Evolutionary conservation across 1,140 invertebrate species (phyloP), one percentile per base, ranked within the genome.

Genomic region (Drosophila yakuba): DNA sequence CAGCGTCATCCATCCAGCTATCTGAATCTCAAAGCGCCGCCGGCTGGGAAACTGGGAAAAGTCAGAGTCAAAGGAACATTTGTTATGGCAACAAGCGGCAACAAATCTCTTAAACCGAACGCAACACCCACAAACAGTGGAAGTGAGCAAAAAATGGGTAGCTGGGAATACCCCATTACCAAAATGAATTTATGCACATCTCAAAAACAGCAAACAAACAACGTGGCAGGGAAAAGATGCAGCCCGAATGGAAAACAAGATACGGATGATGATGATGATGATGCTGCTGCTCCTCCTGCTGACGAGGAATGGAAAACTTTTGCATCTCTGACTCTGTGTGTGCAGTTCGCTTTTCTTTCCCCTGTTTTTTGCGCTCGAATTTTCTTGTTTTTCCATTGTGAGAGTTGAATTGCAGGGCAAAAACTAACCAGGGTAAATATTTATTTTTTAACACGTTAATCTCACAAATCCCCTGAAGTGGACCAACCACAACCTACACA

Each of bases 391-490:
- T 76, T 59, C 69, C 74, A 69, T 59, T 82, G 75, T 76, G 71
- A 68, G 75, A 54, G 67, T 62, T 78, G 79, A 76, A 86, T 83
- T 83, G 80, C 79, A 81, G 58, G 82, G 79, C 55, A 73, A 85
- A 80, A 84, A 88, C 83, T 88, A 86, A 86, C 83, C 81, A 86
- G 79, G 86, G 75, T 86, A 86, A 86, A 86, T 86, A 88, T 86
- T 86, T 86, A 86, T 88, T 86, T 86, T 86, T 86, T 88, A 88
- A 88, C 83, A 86, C 83, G 83, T 86, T 86, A 86, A 86, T 86
- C 83, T 86, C 79, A 88, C 83, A 86, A 83, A 86, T 86, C 83
- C 83, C 67, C 66, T 79, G 61, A 86, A 86, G 83, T 86, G 79
- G 69, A 78, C 51, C 79, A 56, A 52, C 77, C 83, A 47, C 79